Base-by-base conservation (phyloP, 2,113 vertebrate genomes). In the Colistium nudipinnis region DNA sequence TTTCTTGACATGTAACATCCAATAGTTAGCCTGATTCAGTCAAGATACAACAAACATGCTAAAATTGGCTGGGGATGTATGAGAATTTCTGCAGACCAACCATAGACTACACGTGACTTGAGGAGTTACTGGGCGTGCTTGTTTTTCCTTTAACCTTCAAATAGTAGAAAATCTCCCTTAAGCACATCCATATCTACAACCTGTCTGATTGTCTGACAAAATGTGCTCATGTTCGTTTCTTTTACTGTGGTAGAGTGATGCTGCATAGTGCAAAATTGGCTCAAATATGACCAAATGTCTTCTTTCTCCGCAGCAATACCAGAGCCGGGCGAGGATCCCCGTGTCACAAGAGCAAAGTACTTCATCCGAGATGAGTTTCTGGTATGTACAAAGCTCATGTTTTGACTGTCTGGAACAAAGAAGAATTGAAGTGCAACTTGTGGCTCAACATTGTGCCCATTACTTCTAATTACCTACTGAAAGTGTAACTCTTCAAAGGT, bases 331-430 rank as follows among this genome's bases (percentile, higher is more conserved):
- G 97, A 99, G 91, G 96, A 99, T 91, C 95, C 97, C 49, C 95
- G 95, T 49, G 97, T 98, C 91, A 98, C 97, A 86, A 95, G 96
- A 92, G 97, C 97, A 89, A 99, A 99, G 94, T 98, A 99, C 94
- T 99, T 99, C 93, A 98, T 99, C 86, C 96, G 97, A 62, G 97
- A 99, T 31, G 97, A 99, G 91, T 99, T 99, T 92, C 93, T 99
- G 96, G 96, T 99, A 91, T 90, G 95, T 93, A 45, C 30, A 59
- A 43, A 31, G 8, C 13, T 52, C 13, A 8, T 14, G 22, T 19
- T 69, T 70, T 63, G 38, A 63, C 62, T 6, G 4, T 22, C 43
- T 31, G 12, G 31, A 8, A 28, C 17, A 47, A 9, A 53, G 47
- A 62, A 55, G 30, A 4, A 31, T 31, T n/a, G n/a, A n/a, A n/a